Evolutionary conservation across 2,113 vertebrate species (phyloP), one percentile per base, ranked within the genome.

Genomic region (Tichodroma muraria): DNA sequence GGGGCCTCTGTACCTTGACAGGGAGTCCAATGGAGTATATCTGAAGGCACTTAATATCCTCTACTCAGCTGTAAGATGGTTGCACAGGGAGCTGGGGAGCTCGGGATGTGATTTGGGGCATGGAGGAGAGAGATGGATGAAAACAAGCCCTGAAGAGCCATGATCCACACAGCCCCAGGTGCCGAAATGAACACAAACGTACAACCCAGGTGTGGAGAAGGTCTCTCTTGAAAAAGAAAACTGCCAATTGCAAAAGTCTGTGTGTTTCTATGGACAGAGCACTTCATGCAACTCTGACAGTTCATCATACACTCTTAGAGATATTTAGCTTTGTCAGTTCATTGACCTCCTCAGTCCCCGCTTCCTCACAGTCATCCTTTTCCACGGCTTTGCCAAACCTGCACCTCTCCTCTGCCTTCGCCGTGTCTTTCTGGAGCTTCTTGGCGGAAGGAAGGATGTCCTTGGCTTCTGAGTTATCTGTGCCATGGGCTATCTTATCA

Each of bases 31-130:
- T 90, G 96, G 95, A 97, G 97, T 97, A 98, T 98, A 97, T 97
- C 98, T 98, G 98, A 99, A 99, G 99, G 99, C 99, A 99, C 99
- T 99, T 99, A 97, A 98, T 97, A 98, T 97, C 96, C 94, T 96
- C 97, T 96, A 96, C 68, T 81, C 88, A 95, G 94, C 95, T 96
- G 94, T 88, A 96, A 75, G 82, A 96, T 95, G 94, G 96, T 73
- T 91, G 95, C 97, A 97, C 95, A 88, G 97, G 97, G 70, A 91
- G 92, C 95, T 97, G 97, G 97, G 96, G 97, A 98, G 84, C 96
- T 97, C 89, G 87, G 95, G 92, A 91, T 95, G 94, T 93, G 88
- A 78, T 71, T 6, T 90, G 93, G 95, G 94, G 86, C 90, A 90
- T 54, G 92, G 85, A 95, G 91, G 86, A 91, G 92, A 93, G 93